phyloP scores from a whole-genome alignment of 2,888 invertebrate genomes.

The Cerceris ruficornis region DNA sequence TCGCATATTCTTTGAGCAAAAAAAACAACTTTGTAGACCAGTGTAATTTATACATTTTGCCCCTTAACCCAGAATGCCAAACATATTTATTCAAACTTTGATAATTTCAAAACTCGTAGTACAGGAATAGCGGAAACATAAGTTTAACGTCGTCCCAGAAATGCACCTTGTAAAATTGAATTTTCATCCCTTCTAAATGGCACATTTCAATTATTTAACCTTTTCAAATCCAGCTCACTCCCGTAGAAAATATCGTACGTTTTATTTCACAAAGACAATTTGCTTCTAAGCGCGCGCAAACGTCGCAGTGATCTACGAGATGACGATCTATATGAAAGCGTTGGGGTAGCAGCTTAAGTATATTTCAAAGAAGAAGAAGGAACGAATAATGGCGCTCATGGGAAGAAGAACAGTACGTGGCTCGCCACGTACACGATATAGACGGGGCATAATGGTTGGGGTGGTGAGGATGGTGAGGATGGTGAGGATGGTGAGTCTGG shows the following conservation, averaged over 20 bases:
- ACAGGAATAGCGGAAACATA: neutral
- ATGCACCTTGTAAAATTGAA: neutral
- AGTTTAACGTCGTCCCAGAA: neutral
- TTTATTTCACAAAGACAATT: neutral
- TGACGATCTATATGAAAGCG: slow-evolving; percentile 34
- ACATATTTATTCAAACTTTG: too few species aligned
- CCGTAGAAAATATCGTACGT: neutral
- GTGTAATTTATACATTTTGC: too few species aligned
- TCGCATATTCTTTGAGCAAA: too few species aligned
- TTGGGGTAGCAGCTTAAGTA: slow-evolving; percentile 38
- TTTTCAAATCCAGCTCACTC: too few species aligned
- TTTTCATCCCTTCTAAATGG: neutral
- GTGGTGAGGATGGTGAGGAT: slow-evolving; percentile 37
- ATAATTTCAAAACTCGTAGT: too few species aligned
- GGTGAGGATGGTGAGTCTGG: slow-evolving; percentile 35
- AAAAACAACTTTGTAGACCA: too few species aligned
- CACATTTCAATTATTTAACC: too few species aligned
- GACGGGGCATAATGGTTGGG: slow-evolving; percentile 61
- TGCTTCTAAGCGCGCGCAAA: neutral
- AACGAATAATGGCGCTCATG: slow-evolving; percentile 65
- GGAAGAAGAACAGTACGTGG: slow-evolving; percentile 66
- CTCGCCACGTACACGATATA: slow-evolving; percentile 60
- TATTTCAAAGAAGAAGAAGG: slow-evolving; percentile 62
- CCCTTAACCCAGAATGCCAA: too few species aligned
- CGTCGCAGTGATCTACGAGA: neutral